Conservation (phyloP, 2,888 invertebrate species). For the Corbicula japonica region DNA sequence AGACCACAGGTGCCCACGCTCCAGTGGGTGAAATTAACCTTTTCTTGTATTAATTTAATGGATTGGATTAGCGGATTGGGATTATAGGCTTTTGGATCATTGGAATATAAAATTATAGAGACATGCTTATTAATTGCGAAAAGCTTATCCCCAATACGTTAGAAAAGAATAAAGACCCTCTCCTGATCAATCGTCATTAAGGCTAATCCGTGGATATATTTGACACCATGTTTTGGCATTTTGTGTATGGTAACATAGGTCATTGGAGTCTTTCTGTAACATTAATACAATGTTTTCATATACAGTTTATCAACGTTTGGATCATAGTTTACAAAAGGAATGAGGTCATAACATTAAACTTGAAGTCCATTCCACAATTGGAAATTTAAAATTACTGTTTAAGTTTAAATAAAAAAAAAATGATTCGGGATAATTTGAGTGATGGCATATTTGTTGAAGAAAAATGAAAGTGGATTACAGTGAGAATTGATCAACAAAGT, state of each 20-base stretch:
- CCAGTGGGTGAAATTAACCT: too few relatives aligned
- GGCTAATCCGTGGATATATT: conserved; percentile 1
- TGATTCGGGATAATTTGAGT: too few relatives aligned
- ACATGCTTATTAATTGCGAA: conserved; percentile 21
- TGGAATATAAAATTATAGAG: conserved; percentile 3
- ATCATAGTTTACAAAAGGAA: too few relatives aligned
- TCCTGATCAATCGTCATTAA: conserved; percentile 36
- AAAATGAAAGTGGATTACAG: too few relatives aligned
- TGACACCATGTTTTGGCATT: conserved; percentile 7
- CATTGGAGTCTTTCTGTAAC: not conserved
- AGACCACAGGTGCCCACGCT: too few relatives aligned
- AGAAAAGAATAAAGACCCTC: not conserved
- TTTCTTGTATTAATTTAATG: conserved; percentile 19
- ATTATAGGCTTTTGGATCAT: conserved; percentile 19
- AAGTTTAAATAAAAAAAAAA: too few relatives aligned
- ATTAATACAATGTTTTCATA: not conserved
- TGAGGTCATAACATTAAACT: too few relatives aligned
- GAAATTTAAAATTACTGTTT: too few relatives aligned
- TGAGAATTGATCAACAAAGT: too few relatives aligned
- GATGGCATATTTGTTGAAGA: too few relatives aligned
- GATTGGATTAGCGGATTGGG: conserved; percentile 28
- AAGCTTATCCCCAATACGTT: conserved; percentile 23
- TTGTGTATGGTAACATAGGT: conserved; percentile 8
- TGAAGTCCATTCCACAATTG: too few relatives aligned
- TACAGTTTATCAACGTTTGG: too few relatives aligned